Percentiles rank a stretch among this genome's conserved stretches.
phyloP scores from a whole-genome alignment of 1,140 invertebrate species.

The Drosophila repleta region DNA sequence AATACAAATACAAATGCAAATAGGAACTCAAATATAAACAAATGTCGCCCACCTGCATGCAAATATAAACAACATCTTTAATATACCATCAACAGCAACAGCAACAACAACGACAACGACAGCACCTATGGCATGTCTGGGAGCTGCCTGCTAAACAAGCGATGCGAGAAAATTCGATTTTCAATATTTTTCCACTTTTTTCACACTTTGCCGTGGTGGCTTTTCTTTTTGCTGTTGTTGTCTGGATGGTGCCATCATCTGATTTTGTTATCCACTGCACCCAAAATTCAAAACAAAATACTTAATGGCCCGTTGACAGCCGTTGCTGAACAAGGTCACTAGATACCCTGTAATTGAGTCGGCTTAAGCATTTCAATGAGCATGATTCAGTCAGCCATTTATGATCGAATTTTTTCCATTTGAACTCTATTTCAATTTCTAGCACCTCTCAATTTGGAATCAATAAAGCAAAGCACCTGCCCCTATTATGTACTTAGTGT shows the following conservation, averaged over 20 bases:
- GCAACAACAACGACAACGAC: too few species aligned
- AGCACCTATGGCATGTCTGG: slow-evolving; percentile 68
- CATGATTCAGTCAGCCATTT: too few species aligned
- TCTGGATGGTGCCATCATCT: slow-evolving; percentile 54
- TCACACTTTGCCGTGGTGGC: slow-evolving; percentile 56
- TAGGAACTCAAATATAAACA: slow-evolving; percentile 65
- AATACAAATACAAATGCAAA: slow-evolving; percentile 78
- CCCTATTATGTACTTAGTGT: too few species aligned
- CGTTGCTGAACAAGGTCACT: background rate
- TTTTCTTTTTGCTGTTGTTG: background rate
- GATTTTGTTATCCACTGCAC: slow-evolving; percentile 41
- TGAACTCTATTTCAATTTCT: too few species aligned
- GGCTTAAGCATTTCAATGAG: too few species aligned
- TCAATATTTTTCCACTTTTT: slow-evolving; percentile 55
- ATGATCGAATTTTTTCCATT: too few species aligned
- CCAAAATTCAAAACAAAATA: slow-evolving; percentile 56
- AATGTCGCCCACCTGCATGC: slow-evolving; percentile 74
- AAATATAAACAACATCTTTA: slow-evolving; percentile 71
- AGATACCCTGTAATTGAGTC: slow-evolving; percentile 12
- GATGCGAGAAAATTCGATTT: slow-evolving; percentile 67
- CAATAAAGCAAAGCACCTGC: background rate
- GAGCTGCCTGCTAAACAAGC: slow-evolving; percentile 33
- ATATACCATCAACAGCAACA: slow-evolving; percentile 61
- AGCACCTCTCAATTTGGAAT: background rate
- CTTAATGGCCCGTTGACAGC: slow-evolving; percentile 12